Evolutionary conservation across 2,797 vertebrate genomes (phyloP).

Genomic region (Ctenopoma multispine): DNA sequence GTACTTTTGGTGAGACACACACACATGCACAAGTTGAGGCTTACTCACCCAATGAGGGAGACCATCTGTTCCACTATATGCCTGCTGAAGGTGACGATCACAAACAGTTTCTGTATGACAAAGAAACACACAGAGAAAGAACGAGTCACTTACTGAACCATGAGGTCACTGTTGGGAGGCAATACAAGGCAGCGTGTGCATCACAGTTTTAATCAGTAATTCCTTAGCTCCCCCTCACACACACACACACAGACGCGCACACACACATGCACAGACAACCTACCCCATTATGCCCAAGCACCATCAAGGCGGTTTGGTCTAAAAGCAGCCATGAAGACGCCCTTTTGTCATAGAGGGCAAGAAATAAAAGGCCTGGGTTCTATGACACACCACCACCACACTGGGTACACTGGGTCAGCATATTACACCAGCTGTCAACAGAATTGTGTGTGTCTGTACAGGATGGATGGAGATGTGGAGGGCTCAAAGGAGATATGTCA

Average conservation of each 20-base stretch:
- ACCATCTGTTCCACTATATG: slow-evolving; percentile 96
- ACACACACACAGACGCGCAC: slow-evolving; percentile 11
- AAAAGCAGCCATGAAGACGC: slow-evolving; percentile 46
- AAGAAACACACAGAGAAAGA: slow-evolving; percentile 65
- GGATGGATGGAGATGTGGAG: slow-evolving; percentile 26
- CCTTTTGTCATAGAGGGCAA: slow-evolving; percentile 51
- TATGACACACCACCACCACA: slow-evolving; percentile 63
- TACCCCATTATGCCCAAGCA: slow-evolving; percentile 31
- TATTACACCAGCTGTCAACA: slow-evolving; percentile 42
- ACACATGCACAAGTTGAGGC: slow-evolving; percentile 53
- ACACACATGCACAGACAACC: slow-evolving; percentile 12
- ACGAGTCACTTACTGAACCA: slow-evolving; percentile 59
- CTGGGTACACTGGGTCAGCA: slow-evolving; percentile 48
- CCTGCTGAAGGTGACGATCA: slow-evolving; percentile 94
- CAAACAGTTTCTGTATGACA: slow-evolving; percentile 93
- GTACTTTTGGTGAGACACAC: slow-evolving; percentile 30
- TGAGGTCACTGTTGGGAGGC: slow-evolving; percentile 56
- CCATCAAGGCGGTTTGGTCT: slow-evolving; percentile 39
- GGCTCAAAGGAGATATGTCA: slow-evolving; percentile 74
- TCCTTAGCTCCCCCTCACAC: slow-evolving; percentile 34
- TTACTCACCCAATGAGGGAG: slow-evolving; percentile 94
- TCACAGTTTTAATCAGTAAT: slow-evolving; percentile 60
- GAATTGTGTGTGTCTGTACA: slow-evolving; percentile 15
- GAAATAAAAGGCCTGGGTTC: slow-evolving; percentile 50
- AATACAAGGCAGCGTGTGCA: slow-evolving; percentile 46